These are phyloP conservation scores for Drosophila anomelani DNA, from an alignment of 2,888 invertebrate species.

Conservation along the genomic window DNA sequence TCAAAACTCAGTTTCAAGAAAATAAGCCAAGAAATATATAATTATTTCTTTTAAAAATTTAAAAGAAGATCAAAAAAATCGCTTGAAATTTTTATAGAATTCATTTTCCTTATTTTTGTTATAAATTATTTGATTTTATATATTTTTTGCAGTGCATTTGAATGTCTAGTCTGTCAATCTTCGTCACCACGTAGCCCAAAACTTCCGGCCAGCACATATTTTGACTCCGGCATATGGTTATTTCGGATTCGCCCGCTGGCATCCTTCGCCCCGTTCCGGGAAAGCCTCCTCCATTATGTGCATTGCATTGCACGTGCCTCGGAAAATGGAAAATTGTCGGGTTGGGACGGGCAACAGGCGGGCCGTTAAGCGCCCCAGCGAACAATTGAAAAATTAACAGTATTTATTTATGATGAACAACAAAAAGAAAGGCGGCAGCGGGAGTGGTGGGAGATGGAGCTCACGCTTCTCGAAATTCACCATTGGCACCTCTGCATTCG, in stretches of 20 bases:
- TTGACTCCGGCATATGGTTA: constrained; percentile 49
- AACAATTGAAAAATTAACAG: constrained; percentile 79
- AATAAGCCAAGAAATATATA: not conserved
- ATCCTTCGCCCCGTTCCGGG: constrained; percentile 23
- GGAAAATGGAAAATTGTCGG: constrained; percentile 6
- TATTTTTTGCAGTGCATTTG: constrained; percentile 1
- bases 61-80: too few species aligned
- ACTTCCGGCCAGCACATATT: constrained; percentile 57
- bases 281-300: constrained; percentile 32
- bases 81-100: too few species aligned
- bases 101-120: too few species aligned
- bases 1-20: not conserved
- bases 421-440: constrained; percentile 1
- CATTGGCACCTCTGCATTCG: not conserved
- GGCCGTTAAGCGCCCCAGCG: constrained; percentile 61
- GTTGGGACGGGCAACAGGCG: constrained; percentile 24
- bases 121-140: not conserved
- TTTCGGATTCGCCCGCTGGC: constrained; percentile 55
- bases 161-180: constrained; percentile 59
- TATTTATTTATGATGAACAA: constrained; percentile 78
- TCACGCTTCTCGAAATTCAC: constrained; percentile 7
- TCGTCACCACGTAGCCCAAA: constrained; percentile 59
- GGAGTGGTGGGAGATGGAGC: not conserved
- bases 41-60: fast-evolving
- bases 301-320: constrained; percentile 47